Evolutionary conservation across 2,888 invertebrate genomes (phyloP).

Genomic region (Diogma glabrata): DNA sequence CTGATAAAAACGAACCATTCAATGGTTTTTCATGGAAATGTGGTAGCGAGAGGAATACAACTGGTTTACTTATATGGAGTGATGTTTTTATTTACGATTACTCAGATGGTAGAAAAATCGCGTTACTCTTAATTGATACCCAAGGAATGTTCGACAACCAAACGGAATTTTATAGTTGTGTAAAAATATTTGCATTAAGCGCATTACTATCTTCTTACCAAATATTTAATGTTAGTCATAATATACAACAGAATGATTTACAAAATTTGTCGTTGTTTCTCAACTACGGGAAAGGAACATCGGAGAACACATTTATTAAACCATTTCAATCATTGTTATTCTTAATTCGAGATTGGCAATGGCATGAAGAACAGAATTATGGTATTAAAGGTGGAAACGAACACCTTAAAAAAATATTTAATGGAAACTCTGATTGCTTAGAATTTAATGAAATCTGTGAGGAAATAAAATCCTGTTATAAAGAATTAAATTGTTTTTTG

Average conservation of each 20-base stretch:
- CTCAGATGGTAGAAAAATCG: constrained; percentile 9
- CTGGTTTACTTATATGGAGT: constrained; percentile 11
- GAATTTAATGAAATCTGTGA: no score
- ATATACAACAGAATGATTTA: constrained; percentile 14
- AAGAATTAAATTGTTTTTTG: constrained; percentile 12
- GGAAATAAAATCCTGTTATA: no score
- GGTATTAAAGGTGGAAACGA: background rate
- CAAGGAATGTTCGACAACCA: constrained; percentile 13
- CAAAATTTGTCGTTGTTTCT: constrained; percentile 12
- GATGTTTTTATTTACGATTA: constrained; percentile 11
- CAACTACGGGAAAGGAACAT: constrained; percentile 2
- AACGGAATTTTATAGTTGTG: constrained; percentile 8
- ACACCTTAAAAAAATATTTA: no score
- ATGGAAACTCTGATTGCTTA: no score
- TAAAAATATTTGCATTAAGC: constrained; percentile 13
- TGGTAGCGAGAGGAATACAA: constrained; percentile 10
- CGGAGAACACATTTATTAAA: no score
- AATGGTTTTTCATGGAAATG: constrained; percentile 12
- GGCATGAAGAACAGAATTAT: background rate
- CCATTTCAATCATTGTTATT: constrained; percentile 11
- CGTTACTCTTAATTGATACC: constrained; percentile 14
- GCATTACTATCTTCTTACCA: constrained; percentile 13
- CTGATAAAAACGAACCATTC: no score
- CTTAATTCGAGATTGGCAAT: constrained; percentile 12
- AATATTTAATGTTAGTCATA: constrained; percentile 10